Base-by-base conservation (phyloP, 2,113 vertebrate species). In the Atractosteus spatula region DNA sequence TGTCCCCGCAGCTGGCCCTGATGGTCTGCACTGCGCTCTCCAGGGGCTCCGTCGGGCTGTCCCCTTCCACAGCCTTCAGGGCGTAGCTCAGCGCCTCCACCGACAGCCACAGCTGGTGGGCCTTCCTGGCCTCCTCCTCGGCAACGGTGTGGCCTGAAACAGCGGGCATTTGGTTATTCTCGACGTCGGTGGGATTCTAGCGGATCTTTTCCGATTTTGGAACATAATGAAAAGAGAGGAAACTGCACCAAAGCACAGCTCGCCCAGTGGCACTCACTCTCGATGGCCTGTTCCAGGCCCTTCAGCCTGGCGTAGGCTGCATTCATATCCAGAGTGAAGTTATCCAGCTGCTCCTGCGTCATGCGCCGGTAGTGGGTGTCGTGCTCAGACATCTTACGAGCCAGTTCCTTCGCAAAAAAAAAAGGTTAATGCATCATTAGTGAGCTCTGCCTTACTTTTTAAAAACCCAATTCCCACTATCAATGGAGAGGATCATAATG, bases 321-420 rank as follows among this genome's bases (percentile, higher is more conserved):
- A 78, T 98, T 99, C 79, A 99, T 96, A 54, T 99, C 96, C 89
- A 97, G 72, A 7, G 95, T 99, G 85, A 98, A 99, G 87, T 89
- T 94, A 78, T 99, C 96, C 0, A 99, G 88, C 80, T 98, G 97
- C 12, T 99, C 96, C 88, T 98, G 97, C 67, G 86, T 92, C 64
- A 95, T 92, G 74, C 94, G 94, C n/a, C 93, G 91, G 78, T 93
- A 95, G 3, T 89, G 82, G 43, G 94, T 89, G 69, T 99, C 97
- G 79, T 96, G 95, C 16, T 98, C 97, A 14, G 91, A 85, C 44
- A 96, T 80, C 73, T 97, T 97, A 81, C 93, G 94, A 0, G 83
- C 88, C 4, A 98, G 75, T 3, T 86, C 85, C 97, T 99, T 77
- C 71, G 70, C 47, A 75, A 41, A 56, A 61, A 17, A 12, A 70